A percentile compares a stretch with the other conserved stretches of the same genome.
These are phyloP conservation scores for Otolemur garnettii DNA, from an alignment of 2,113 vertebrate species.

Conservation along the genomic window DNA sequence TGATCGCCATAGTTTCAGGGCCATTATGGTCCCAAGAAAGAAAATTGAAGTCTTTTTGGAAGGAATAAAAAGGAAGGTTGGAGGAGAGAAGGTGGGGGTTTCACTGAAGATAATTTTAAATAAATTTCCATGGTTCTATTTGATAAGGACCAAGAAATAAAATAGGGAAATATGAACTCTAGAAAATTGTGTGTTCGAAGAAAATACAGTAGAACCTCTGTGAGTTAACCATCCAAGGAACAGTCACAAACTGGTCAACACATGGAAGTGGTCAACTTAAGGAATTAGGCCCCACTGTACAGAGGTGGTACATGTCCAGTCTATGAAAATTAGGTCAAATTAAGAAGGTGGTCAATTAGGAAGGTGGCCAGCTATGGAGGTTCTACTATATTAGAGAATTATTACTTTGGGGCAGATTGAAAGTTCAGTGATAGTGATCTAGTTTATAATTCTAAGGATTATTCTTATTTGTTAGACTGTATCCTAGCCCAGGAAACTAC, in stretches of 20 bases:
- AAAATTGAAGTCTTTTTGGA: conserved; percentile 36
- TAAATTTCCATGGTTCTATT: not conserved
- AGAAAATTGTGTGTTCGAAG: conserved; percentile 23
- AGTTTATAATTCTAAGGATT: conserved; percentile 6
- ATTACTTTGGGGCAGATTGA: conserved; percentile 17
- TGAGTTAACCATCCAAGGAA: too few relatives aligned
- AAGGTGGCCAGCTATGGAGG: too few relatives aligned
- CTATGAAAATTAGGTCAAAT: too few relatives aligned
- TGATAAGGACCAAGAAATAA: conserved; percentile 28
- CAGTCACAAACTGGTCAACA: too few relatives aligned
- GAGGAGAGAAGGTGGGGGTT: not conserved
- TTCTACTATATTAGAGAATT: not conserved
- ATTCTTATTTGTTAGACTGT: not conserved
- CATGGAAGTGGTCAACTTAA: too few relatives aligned
- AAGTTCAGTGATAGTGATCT: not conserved
- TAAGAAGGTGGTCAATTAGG: too few relatives aligned
- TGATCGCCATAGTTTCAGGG: not conserved
- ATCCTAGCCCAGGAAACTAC: not conserved
- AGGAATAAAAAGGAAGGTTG: not conserved
- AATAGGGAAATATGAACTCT: not conserved
- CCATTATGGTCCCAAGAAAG: not conserved
- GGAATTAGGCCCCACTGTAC: too few relatives aligned
- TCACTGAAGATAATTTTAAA: conserved; percentile 18
- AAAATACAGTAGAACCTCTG: not conserved
- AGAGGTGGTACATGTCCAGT: too few relatives aligned